Evolutionary conservation across 2,888 invertebrate species (phyloP).

Genomic region (Clunio marinus): DNA sequence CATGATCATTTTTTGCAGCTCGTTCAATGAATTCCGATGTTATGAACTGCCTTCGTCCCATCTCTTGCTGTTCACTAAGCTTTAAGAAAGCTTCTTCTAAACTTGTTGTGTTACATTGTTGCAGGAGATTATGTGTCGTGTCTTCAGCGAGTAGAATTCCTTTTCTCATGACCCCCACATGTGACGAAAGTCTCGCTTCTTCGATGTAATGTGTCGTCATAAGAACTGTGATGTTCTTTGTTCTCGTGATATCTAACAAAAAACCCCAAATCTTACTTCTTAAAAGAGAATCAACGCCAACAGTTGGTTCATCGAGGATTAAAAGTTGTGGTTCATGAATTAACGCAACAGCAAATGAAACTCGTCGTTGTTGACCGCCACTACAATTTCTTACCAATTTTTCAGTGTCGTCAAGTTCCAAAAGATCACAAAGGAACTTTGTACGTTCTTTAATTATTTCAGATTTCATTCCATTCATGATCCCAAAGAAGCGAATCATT

Average conservation of each 20-base stretch:
- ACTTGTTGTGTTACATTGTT: constrained; percentile 59
- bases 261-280: constrained; percentile 77
- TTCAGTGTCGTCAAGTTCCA: constrained; percentile 64
- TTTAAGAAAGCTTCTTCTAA: constrained; percentile 80
- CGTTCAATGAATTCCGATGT: background rate
- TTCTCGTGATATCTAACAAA: constrained; percentile 59
- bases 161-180: constrained; percentile 79
- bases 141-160: constrained; percentile 75
- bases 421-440: constrained; percentile 60
- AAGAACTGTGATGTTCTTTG: constrained; percentile 65
- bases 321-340: constrained; percentile 75
- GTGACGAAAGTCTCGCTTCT: constrained; percentile 66
- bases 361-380: constrained; percentile 78
- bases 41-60: background rate
- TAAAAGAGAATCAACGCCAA: constrained; percentile 77
- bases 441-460: constrained; percentile 58
- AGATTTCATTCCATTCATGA: constrained; percentile 66
- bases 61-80: constrained; percentile 56
- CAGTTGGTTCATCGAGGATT: constrained; percentile 81
- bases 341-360: constrained; percentile 75
- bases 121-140: constrained; percentile 62
- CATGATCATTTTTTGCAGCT: background rate
- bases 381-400: constrained; percentile 62
- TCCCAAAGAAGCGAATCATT: constrained; percentile 73
- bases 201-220: constrained; percentile 89